phyloP scores from a whole-genome alignment of 2,888 invertebrate species.

The Polydrusus pterygomalis region DNA sequence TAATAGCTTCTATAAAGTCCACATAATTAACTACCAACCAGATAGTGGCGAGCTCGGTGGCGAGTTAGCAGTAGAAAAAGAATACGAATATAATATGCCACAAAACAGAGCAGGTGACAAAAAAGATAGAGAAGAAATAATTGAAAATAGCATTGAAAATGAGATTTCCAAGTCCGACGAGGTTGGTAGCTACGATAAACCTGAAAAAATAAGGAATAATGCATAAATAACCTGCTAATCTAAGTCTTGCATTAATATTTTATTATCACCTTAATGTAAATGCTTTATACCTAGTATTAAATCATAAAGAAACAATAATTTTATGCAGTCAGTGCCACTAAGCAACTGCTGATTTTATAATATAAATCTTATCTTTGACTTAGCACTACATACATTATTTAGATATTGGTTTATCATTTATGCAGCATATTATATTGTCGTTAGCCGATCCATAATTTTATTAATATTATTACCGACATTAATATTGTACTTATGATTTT shows the following conservation, averaged over 20 bases:
- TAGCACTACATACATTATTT: no score
- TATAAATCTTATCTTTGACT: no score
- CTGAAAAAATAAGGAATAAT: constrained; percentile 65
- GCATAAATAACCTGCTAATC: constrained; percentile 49
- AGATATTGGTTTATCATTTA: no score
- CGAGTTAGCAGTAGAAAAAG: constrained; percentile 60
- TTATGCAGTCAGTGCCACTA: no score
- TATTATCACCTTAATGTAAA: constrained; percentile 13
- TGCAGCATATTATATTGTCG: no score
- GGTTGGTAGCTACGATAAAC: constrained; percentile 67
- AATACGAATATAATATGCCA: constrained; percentile 57
- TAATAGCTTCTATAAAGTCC: constrained; percentile 71
- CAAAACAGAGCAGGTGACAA: constrained; percentile 38
- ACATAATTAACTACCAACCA: constrained; percentile 72
- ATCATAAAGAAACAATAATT: no score
- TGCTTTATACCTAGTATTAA: no score
- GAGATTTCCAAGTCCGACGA: constrained; percentile 66
- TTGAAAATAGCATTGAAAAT: constrained; percentile 66
- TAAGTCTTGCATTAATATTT: constrained; percentile 28
- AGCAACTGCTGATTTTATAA: no score
- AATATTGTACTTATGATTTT: no score
- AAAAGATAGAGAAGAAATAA: constrained; percentile 64
- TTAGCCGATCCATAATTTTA: no score
- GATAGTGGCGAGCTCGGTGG: constrained; percentile 62
- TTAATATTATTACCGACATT: no score